Percentiles rank a stretch among this genome's conserved stretches.
Conservation (phyloP, 1,140 invertebrate species). For the Leucophenga varia region DNA sequence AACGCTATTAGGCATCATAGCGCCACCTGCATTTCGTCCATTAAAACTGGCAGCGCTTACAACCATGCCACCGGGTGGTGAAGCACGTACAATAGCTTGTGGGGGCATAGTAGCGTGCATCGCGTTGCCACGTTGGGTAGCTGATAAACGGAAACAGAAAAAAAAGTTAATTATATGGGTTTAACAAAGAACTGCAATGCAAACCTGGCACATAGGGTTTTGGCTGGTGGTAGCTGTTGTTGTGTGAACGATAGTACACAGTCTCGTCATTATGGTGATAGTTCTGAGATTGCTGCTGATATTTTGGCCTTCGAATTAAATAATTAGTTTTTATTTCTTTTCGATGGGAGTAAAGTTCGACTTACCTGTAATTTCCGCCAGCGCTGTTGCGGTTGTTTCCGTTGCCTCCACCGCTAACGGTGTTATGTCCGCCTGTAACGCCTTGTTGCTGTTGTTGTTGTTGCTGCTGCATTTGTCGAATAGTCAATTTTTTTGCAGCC, state of each 20-base stretch:
- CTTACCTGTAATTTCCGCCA: conserved; percentile 43
- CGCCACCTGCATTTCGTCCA: conserved; percentile 43
- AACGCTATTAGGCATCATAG: conserved; percentile 38
- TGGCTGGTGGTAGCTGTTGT: conserved; percentile 51
- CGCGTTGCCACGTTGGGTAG: conserved; percentile 44
- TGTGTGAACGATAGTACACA: conserved; percentile 54
- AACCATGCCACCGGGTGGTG: conserved; percentile 39
- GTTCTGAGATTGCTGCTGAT: conserved; percentile 48
- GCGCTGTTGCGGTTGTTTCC: conserved; percentile 20
- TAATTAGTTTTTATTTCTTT: too few relatives aligned
- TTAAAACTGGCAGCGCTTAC: conserved; percentile 47
- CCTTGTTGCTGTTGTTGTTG: conserved; percentile 31
- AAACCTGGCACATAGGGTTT: conserved; percentile 55
- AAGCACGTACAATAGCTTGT: conserved; percentile 46
- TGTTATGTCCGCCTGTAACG: conserved; percentile 15
- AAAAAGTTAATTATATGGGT: too few relatives aligned
- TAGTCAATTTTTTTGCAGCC: conserved; percentile 48
- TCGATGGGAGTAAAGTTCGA: too few relatives aligned
- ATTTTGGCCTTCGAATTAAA: conserved; percentile 39
- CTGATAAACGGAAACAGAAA: conserved; percentile 11
- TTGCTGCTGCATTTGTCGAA: conserved; percentile 46
- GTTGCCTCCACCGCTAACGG: conserved; percentile 16
- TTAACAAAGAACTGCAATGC: conserved; percentile 2
- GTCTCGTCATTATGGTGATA: conserved; percentile 55
- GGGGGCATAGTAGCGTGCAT: conserved; percentile 50